Percentiles rank a stretch among this genome's conserved stretches.
phyloP scores from a whole-genome alignment of 1,140 invertebrate genomes.

The Lutraria rhynchaena region DNA sequence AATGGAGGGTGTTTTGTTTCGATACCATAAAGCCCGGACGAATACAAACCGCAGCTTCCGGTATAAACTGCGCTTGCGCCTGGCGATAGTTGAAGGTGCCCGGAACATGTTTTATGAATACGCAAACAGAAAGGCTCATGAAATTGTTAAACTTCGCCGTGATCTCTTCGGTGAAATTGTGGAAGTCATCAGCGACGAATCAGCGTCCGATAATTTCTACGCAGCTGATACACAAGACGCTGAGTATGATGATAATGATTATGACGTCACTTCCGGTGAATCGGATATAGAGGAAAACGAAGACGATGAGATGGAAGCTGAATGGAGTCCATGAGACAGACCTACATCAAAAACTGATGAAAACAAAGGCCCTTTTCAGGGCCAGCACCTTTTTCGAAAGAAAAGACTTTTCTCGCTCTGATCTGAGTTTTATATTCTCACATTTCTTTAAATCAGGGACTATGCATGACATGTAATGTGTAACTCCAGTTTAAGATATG shows the following conservation, averaged over 20 bases:
- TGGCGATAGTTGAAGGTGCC: slow-evolving; percentile 75
- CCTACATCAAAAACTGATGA: not conserved
- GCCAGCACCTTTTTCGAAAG: slow-evolving; percentile 9
- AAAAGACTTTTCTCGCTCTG: no score
- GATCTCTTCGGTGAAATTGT: slow-evolving; percentile 65
- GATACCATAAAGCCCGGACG: slow-evolving; percentile 72
- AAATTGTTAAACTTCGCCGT: slow-evolving; percentile 69
- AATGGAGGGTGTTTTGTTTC: slow-evolving; percentile 68
- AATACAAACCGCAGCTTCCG: slow-evolving; percentile 70
- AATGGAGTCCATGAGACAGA: not conserved
- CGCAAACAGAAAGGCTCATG: slow-evolving; percentile 72
- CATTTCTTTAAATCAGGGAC: no score
- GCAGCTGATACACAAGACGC: slow-evolving; percentile 27
- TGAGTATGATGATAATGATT: not conserved
- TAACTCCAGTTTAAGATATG: no score
- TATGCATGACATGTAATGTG: no score
- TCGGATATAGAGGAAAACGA: not conserved
- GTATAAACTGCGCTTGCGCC: slow-evolving; percentile 72
- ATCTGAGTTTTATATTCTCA: no score
- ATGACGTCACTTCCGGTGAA: not conserved
- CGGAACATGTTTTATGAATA: slow-evolving; percentile 78
- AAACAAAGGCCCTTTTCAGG: slow-evolving; percentile 43
- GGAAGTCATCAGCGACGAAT: slow-evolving; percentile 61
- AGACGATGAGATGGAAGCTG: not conserved
- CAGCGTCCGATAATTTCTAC: slow-evolving; percentile 6